Conservation (phyloP, 1,140 invertebrate genomes). For the Pollicipes pollicipes region DNA sequence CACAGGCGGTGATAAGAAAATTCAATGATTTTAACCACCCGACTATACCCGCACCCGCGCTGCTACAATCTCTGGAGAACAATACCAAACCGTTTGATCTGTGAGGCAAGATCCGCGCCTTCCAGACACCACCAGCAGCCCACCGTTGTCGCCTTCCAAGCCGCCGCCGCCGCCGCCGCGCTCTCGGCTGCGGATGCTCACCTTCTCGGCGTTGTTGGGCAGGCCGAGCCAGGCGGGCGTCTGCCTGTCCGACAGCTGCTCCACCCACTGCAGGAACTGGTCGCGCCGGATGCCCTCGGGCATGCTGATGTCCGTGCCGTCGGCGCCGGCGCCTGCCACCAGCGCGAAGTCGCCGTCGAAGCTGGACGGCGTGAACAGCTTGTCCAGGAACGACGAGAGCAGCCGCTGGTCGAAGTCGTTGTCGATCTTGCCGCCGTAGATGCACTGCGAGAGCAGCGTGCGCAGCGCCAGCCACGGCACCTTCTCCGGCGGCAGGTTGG, state of each 20-base stretch:
- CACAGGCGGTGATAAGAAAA: no score
- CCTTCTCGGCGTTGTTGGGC: slow-evolving; percentile 97
- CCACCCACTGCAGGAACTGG: slow-evolving; percentile 94
- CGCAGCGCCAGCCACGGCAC: slow-evolving; percentile 96
- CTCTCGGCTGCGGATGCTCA: slow-evolving; percentile 22
- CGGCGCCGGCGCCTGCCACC: slow-evolving; percentile 74
- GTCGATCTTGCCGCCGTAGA: slow-evolving; percentile 99
- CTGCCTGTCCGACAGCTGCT: slow-evolving; percentile 75
- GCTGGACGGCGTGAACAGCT: slow-evolving; percentile 84
- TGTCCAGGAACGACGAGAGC: slow-evolving; percentile 82
- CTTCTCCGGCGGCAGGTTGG: slow-evolving; percentile 93
- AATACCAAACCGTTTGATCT: no score
- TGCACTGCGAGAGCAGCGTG: slow-evolving; percentile 87
- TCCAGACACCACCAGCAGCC: no score
- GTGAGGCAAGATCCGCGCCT: no score
- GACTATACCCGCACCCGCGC: no score
- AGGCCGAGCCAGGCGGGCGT: slow-evolving; percentile 96
- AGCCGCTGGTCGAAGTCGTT: slow-evolving; percentile 95
- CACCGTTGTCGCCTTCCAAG: neutral
- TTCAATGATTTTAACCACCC: no score
- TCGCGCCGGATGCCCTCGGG: slow-evolving; percentile 88
- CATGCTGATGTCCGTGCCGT: slow-evolving; percentile 69
- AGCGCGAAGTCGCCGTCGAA: slow-evolving; percentile 92
- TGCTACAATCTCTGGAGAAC: no score
- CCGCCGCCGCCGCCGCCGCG: slow-evolving; percentile 6